These are phyloP conservation scores for Nothobranchius kuhntae DNA, from an alignment of 2,113 vertebrate species.

Conservation along the genomic window DNA sequence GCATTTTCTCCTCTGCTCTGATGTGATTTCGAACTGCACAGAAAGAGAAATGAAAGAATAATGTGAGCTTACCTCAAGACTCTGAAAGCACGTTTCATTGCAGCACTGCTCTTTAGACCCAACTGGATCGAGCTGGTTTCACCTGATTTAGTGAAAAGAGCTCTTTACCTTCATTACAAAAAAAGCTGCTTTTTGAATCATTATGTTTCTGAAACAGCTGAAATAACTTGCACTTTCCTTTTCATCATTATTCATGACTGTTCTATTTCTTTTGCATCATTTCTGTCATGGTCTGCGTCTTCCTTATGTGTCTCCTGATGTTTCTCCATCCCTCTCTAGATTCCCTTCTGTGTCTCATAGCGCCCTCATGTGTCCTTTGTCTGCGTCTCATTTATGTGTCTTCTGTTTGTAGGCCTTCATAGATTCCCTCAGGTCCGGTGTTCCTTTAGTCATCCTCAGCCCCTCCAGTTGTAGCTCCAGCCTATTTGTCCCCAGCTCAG, in stretches of 20 bases:
- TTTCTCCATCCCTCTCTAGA: no score
- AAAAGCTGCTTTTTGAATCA: not conserved
- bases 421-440: no score
- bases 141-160: conserved; percentile 16
- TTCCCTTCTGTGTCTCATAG: no score
- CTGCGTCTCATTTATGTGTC: no score
- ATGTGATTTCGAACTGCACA: not conserved
- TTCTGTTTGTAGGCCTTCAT: no score
- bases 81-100: conserved; percentile 14
- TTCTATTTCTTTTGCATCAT: not conserved
- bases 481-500: no score
- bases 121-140: conserved; percentile 1
- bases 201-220: not conserved
- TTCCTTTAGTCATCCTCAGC: no score
- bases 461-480: no score
- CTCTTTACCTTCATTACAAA: conserved; percentile 1
- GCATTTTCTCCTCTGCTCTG: not conserved
- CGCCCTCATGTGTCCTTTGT: no score
- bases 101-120: conserved; percentile 6
- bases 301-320: no score
- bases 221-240: not conserved
- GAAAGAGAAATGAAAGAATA: not conserved
- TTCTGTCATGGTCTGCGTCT: not conserved
- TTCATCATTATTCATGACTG: not conserved
- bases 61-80: conserved; percentile 3